Evolutionary conservation across 2,888 invertebrate genomes (phyloP), one percentile per base, ranked within the genome.

Genomic region (Polydesmus complanatus): DNA sequence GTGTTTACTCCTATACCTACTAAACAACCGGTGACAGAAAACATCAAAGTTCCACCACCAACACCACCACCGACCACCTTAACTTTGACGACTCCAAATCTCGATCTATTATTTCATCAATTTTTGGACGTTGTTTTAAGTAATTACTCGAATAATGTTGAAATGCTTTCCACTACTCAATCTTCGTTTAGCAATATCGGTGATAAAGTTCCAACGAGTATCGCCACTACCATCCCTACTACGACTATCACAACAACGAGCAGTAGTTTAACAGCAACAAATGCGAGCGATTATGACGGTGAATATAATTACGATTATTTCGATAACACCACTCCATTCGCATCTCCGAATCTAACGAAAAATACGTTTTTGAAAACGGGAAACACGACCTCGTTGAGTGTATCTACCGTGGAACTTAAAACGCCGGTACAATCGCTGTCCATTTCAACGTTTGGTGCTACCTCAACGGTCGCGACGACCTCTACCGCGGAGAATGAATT

Each of bases 21-120:
- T n/a, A n/a, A n/a, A n/a, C n/a, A n/a, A n/a, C n/a, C n/a, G n/a
- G n/a, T n/a, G n/a, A n/a, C n/a, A n/a, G 37, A 37, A 37, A 14
- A 5, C 14, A 5, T 14, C 8, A 14, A 5, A 37, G 37, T n/a
- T 51, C 3, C 51, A 51, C 51, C 51, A 51, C 56, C 56, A 22
- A n/a, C 37, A 47, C 48, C 56, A 18, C 1, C 48, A 18, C 21
- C 26, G 22, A 58, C 58, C 3, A 48, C 49, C 11, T 25, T 48
- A 2, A 23, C 27, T 2, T 52, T 47, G 52, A 26, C 58, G 2
- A 52, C 27, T 1, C 60, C 60, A 21, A 52, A 59, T 22, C 27
- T 59, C 2, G 54, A 59, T 27, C 51, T 54, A 47, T 27, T 59
- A 14, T 59, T 59, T 25, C 53, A 59, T 47, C 60, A 59, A 22